Evolutionary conservation across 64 coral and sea anemone genomes (phyloP), one percentile per base, ranked within the genome.

Genomic region (Pocillopora verrucosa): DNA sequence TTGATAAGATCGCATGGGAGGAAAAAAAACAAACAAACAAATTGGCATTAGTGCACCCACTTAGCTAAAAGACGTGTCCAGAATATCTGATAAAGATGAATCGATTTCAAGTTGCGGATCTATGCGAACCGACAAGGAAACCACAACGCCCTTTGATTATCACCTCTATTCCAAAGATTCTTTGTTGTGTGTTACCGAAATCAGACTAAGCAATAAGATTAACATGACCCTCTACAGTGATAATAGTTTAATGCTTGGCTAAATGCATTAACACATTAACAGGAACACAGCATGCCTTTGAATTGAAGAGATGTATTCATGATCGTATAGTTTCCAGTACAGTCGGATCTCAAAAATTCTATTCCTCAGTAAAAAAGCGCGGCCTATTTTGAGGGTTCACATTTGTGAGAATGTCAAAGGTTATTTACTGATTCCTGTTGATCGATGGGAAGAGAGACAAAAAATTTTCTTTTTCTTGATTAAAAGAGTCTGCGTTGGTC

Each of bases 61-160:
- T 57, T 51, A 13, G 35, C 30, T 35, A 2, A 17, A 22, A 79
- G 59, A 79, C 57, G 77, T 79, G 77, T 60, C 30, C 0, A 30
- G 77, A 59, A 79, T 79, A 79, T 59, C 77, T 24, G 26, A 79
- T 79, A 79, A 59, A 34, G 22, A 79, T 59, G 56, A 56, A 60
- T 79, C 56, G 25, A 60, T 79, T 59, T 59, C 38, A 14, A 30
- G 1, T 79, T 79, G 57, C 77, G 77, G 77, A 79, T 79, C 20
- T 22, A 22, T 60, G 12, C 2, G 59, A 60, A 13, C 26, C 79
- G 25, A 64, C 16, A 63, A 81, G 59, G 79, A 81, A 81, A 81
- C 79, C 79, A 60, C 79, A 63, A 25, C 17, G 56, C 13, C 36
- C 13, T 16, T 10, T 81, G 15, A 81, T 9, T 14, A 60, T 12